These are phyloP conservation scores for Apteryx mantelli DNA, from an alignment of 2,113 vertebrate species.

Conservation along the genomic window DNA sequence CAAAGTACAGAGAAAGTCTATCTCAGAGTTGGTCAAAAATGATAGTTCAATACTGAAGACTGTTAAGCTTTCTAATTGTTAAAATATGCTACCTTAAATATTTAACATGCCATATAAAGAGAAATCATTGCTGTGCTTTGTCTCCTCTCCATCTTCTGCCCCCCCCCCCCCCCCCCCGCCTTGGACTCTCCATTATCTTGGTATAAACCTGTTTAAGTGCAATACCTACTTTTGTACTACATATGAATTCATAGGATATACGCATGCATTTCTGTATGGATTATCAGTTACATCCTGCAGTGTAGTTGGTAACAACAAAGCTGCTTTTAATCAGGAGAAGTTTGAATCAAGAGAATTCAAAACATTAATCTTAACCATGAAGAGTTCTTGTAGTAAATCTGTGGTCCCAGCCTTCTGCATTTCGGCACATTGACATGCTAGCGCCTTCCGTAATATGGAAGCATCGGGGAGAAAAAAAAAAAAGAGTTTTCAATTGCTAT, in stretches of 20 bases:
- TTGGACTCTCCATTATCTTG: neutral
- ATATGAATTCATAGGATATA: rapidly evolving
- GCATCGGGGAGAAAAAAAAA: neutral
- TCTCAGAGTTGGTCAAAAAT: neutral
- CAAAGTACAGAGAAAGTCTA: neutral
- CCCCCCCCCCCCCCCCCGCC: too few relatives aligned
- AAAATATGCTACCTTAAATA: neutral
- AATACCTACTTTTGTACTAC: rapidly evolving
- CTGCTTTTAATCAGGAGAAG: neutral
- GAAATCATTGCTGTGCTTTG: neutral
- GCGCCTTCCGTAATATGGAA: neutral
- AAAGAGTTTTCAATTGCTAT: neutral
- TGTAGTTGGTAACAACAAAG: neutral
- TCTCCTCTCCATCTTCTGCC: neutral
- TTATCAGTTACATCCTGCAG: neutral
- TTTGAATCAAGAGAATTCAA: neutral
- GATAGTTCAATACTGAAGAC: neutral
- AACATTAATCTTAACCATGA: neutral
- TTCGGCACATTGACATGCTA: neutral
- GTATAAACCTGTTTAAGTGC: neutral
- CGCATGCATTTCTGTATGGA: rapidly evolving
- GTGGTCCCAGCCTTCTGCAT: neutral
- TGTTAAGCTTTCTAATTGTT: neutral
- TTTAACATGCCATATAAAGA: neutral
- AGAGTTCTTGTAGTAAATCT: neutral